phyloP scores from a whole-genome alignment of 2,888 invertebrate species.

The Limenitis camilla region DNA sequence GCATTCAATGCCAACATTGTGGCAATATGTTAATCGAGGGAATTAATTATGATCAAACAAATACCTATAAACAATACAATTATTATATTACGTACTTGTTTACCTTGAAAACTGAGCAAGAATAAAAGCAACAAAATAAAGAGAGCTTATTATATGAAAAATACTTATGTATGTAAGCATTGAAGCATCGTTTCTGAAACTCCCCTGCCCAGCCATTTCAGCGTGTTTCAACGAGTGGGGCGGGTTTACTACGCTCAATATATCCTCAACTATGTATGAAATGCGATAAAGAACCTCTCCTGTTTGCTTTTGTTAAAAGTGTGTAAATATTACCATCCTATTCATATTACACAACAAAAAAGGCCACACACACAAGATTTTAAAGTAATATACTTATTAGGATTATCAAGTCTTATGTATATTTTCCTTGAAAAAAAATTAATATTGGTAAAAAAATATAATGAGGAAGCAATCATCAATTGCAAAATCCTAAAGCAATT shows the following conservation, averaged over 20 bases:
- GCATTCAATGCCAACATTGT: background rate
- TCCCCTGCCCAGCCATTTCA: constrained; percentile 4
- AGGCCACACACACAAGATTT: too few species aligned
- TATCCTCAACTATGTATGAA: constrained; percentile 1
- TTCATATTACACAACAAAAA: too few species aligned
- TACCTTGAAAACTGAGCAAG: background rate
- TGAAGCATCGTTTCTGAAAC: constrained; percentile 2
- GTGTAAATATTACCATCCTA: background rate
- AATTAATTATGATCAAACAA: background rate
- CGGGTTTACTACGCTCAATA: constrained; percentile 5
- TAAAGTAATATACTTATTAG: too few species aligned
- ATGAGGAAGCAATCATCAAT: too few species aligned
- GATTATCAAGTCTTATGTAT: too few species aligned
- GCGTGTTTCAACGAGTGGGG: constrained; percentile 9
- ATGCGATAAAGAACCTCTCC: background rate
- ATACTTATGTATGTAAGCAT: constrained; percentile 1
- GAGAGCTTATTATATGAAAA: constrained; percentile 3
- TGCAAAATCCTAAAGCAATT: too few species aligned
- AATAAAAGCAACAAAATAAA: background rate
- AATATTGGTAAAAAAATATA: too few species aligned
- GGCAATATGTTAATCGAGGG: background rate
- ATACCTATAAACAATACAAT: background rate
- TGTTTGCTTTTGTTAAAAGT: background rate
- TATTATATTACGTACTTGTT: background rate
- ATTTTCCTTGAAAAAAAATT: too few species aligned